Conservation (phyloP, 2,888 invertebrate species). For the Lymantria monacha region DNA sequence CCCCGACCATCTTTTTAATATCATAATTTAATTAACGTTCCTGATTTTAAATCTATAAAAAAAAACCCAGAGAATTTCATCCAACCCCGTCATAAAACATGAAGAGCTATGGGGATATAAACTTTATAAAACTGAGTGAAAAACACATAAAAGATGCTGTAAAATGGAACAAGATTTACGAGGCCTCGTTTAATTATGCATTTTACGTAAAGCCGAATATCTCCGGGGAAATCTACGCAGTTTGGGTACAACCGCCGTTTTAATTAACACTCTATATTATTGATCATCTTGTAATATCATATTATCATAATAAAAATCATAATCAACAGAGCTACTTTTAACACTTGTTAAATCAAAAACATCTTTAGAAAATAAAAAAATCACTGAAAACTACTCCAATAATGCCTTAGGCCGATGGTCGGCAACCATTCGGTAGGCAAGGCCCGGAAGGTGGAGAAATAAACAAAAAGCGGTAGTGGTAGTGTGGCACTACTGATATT, state of each 20-base stretch:
- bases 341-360: too few species aligned
- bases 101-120: constrained; percentile 26
- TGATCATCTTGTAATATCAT: too few species aligned
- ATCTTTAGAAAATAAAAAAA: neutral
- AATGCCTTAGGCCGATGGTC: too few species aligned
- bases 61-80: constrained; percentile 11
- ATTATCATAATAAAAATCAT: too few species aligned
- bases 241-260: constrained; percentile 21
- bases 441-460: too few species aligned
- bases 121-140: constrained; percentile 27
- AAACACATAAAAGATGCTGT: constrained; percentile 29
- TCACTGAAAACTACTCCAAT: too few species aligned
- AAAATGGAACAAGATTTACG: constrained; percentile 29
- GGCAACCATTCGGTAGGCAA: too few species aligned
- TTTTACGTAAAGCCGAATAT: constrained; percentile 19
- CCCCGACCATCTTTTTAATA: constrained; percentile 7
- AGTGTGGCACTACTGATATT: too few species aligned
- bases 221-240: constrained; percentile 29
- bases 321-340: too few species aligned
- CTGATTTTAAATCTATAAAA: constrained; percentile 19
- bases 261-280: constrained; percentile 23
- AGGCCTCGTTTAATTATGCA: constrained; percentile 31
- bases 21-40: constrained; percentile 10
- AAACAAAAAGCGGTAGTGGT: too few species aligned
- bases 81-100: constrained; percentile 24